Percentiles rank a stretch among this genome's conserved stretches.
Evolutionary conservation across 2,113 vertebrate species (phyloP).

Genomic region (Nothobranchius kuhntae): DNA sequence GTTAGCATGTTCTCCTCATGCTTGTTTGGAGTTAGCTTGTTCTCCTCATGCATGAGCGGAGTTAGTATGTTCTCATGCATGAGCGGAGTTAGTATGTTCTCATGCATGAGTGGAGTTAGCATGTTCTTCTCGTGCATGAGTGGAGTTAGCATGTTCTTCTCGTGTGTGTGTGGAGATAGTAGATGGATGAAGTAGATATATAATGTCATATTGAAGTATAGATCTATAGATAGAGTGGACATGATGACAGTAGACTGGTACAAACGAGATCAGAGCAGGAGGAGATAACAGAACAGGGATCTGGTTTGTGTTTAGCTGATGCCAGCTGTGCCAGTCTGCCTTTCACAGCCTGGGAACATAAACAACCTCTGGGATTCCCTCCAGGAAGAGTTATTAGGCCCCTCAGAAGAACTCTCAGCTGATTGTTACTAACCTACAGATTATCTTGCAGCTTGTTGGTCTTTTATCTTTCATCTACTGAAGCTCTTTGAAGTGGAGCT

Average conservation of each 20-base stretch:
- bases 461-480: slow-evolving; percentile 18
- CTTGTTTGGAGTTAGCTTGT: too few species aligned
- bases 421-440: slow-evolving; percentile 12
- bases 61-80: too few species aligned
- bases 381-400: slow-evolving; percentile 16
- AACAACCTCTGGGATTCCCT: slow-evolving; percentile 21
- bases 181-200: background rate
- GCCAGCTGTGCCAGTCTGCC: slow-evolving; percentile 44
- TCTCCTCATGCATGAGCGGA: too few species aligned
- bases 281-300: slow-evolving; percentile 31
- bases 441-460: background rate
- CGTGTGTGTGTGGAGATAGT: too few species aligned
- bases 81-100: too few species aligned
- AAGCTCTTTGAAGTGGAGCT: background rate
- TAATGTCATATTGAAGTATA: background rate
- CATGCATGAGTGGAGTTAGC: too few species aligned
- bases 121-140: too few species aligned
- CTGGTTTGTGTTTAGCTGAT: slow-evolving; percentile 49
- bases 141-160: too few species aligned
- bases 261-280: slow-evolving; percentile 5
- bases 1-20: too few species aligned
- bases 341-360: slow-evolving; percentile 38
- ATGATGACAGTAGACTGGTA: slow-evolving; percentile 6
- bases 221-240: background rate
- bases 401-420: slow-evolving; percentile 6